Evolutionary conservation across 2,113 vertebrate species (phyloP), one percentile per base, ranked within the genome.

Genomic region (Mormoops blainvillei): DNA sequence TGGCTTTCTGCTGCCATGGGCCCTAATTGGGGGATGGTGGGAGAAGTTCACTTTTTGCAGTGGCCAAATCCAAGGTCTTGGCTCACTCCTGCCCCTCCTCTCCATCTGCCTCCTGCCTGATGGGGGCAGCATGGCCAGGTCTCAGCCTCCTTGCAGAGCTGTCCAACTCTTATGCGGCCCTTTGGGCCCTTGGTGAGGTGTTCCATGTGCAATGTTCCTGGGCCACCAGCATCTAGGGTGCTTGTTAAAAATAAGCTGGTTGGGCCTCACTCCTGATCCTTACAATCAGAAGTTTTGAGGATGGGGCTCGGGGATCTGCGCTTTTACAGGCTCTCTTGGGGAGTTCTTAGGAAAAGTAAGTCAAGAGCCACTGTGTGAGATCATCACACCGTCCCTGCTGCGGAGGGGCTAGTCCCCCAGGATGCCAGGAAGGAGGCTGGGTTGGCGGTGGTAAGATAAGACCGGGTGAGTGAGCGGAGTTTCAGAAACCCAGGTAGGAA

Each of bases 341-440:
- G 50, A 67, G 26, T 83, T 85, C 68, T 87, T 38, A 89, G 80
- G 63, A 48, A 77, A 6, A 7, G 9, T 10, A 20, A 76, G 43
- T 43, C 4, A 20, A 45, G 38, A 78, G 43, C 7, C 80, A 36
- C 4, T 0, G 5, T 2, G 2, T 88, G 92, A 84, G 84, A 4
- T 89, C 94, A 82, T 68, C 61, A 5, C 45, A 24, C 24, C 0
- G 1, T 41, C 6, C 67, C 31, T 65, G 28, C 52, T 1, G 0
- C 38, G 85, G 68, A 50, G 63, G 38, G 58, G 50, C 22, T 38
- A 4, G 12, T 88, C 76, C 77, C 26, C 68, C 33, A 0, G 52
- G 36, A 41, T 96, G 91, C 80, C 81, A 31, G 90, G 81, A 97
- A 85, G 90, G 90, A 74, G 87, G 52, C 58, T 31, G 43, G 63